Conservation (phyloP, 2,888 invertebrate species). For the Anarsia innoxiella region DNA sequence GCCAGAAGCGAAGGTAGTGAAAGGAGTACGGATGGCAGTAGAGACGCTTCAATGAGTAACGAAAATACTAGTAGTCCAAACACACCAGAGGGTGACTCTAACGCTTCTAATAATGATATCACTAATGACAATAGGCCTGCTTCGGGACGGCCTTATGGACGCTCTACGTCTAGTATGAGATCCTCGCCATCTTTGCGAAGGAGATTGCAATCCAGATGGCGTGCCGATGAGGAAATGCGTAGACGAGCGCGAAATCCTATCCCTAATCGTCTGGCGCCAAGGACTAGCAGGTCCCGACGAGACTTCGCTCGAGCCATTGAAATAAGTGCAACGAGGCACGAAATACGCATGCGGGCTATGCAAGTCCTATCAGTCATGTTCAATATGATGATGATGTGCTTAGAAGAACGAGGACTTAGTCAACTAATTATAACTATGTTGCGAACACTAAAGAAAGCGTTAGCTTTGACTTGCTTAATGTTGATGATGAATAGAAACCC, state of each 20-base stretch:
- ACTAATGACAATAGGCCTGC: constrained; percentile 22
- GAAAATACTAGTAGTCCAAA: constrained; percentile 20
- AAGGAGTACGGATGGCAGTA: constrained; percentile 27
- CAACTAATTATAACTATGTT: constrained; percentile 63
- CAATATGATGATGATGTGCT: constrained; percentile 72
- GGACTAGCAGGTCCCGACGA: constrained; percentile 43
- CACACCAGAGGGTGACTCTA: constrained; percentile 24
- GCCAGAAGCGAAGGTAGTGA: constrained; percentile 31
- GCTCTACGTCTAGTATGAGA: constrained; percentile 31
- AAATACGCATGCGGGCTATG: constrained; percentile 68
- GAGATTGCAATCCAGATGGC: constrained; percentile 43
- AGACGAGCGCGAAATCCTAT: constrained; percentile 39
- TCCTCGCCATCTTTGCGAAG: constrained; percentile 38
- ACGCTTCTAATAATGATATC: constrained; percentile 24
- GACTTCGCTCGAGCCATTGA: constrained; percentile 52
- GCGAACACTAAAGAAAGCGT: constrained; percentile 58
- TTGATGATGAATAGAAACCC: constrained; percentile 57
- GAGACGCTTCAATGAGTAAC: constrained; percentile 21
- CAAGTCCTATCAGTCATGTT: constrained; percentile 70
- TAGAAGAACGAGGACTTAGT: constrained; percentile 62
- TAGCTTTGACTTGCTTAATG: constrained; percentile 65
- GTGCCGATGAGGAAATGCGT: constrained; percentile 48
- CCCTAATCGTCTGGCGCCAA: constrained; percentile 36
- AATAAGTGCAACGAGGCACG: constrained; percentile 60
- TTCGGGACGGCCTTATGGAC: constrained; percentile 16